phyloP scores from a whole-genome alignment of 1,140 invertebrate species.

The Steinernema feltiae region DNA sequence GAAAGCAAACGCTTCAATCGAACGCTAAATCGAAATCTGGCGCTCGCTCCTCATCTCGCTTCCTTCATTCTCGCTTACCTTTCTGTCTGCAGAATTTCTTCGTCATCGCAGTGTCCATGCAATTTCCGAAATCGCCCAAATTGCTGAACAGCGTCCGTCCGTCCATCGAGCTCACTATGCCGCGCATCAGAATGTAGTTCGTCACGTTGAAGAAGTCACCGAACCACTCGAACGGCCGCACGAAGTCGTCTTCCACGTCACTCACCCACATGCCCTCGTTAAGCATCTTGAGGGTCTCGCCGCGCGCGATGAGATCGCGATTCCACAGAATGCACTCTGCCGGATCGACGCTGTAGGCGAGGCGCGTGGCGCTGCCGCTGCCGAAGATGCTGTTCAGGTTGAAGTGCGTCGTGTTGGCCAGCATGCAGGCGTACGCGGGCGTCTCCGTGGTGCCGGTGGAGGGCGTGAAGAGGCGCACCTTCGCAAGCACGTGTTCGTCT shows the following conservation, averaged over 20 bases:
- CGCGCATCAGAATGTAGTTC: background rate
- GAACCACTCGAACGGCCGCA: background rate
- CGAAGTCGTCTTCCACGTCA: too few species aligned
- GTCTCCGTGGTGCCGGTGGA: background rate
- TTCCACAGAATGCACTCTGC: background rate
- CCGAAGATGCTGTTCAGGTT: constrained; percentile 3
- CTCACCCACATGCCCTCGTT: too few species aligned
- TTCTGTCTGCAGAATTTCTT: too few species aligned
- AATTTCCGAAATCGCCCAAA: background rate
- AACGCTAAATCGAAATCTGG: background rate
- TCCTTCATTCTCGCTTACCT: background rate
- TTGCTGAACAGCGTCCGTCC: background rate
- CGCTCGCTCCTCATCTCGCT: background rate
- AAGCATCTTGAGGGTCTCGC: too few species aligned
- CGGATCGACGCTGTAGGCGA: background rate
- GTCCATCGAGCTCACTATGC: background rate
- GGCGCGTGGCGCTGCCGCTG: background rate
- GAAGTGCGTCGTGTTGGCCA: background rate
- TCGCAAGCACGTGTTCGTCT: background rate
- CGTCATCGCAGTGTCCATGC: too few species aligned
- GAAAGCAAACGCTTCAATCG: background rate
- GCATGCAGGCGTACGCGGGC: background rate
- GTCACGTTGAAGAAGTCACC: background rate
- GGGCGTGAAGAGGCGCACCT: background rate
- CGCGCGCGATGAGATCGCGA: background rate